phyloP scores from a whole-genome alignment of 1,140 invertebrate genomes.

The Drosophila persimilis region DNA sequence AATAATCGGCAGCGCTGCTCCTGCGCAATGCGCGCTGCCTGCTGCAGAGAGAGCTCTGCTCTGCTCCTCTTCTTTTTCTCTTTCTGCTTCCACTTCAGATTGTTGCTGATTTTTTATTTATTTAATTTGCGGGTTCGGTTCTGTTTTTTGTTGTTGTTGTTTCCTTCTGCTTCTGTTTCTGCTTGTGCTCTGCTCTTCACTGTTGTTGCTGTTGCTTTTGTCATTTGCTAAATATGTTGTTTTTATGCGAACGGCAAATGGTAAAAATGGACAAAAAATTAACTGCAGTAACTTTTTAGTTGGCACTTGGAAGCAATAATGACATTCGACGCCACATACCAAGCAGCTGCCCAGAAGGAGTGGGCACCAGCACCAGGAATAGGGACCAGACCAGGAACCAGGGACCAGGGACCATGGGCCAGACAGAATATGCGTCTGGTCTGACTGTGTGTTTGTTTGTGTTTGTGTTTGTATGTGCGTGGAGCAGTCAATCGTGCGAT shows the following conservation, averaged over 20 bases:
- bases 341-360: conserved; percentile 52
- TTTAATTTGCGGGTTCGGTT: conserved; percentile 70
- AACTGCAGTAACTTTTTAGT: conserved; percentile 82
- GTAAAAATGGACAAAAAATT: conserved; percentile 76
- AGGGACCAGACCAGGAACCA: conserved; percentile 18
- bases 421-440: conserved; percentile 18
- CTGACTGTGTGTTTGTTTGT: conserved; percentile 10
- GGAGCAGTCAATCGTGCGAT: conserved; percentile 72
- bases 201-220: conserved; percentile 61
- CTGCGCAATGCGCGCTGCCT: neutral
- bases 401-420: conserved; percentile 27
- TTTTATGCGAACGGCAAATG: conserved; percentile 78
- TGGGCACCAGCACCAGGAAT: conserved; percentile 28
- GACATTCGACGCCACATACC: conserved; percentile 83
- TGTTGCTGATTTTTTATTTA: conserved; percentile 78
- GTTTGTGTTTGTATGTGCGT: conserved; percentile 44
- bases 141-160: conserved; percentile 22
- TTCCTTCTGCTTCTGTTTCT: conserved; percentile 19
- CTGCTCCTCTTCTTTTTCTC: conserved; percentile 16
- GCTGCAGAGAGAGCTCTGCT: conserved; percentile 13
- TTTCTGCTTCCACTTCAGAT: conserved; percentile 31
- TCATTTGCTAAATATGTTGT: conserved; percentile 83
- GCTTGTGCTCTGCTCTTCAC: conserved; percentile 13
- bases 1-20: neutral
- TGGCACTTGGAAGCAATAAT: conserved; percentile 82